These are phyloP conservation scores for Apis dorsata DNA, from an alignment of 1,140 invertebrate species.

Conservation along the genomic window DNA sequence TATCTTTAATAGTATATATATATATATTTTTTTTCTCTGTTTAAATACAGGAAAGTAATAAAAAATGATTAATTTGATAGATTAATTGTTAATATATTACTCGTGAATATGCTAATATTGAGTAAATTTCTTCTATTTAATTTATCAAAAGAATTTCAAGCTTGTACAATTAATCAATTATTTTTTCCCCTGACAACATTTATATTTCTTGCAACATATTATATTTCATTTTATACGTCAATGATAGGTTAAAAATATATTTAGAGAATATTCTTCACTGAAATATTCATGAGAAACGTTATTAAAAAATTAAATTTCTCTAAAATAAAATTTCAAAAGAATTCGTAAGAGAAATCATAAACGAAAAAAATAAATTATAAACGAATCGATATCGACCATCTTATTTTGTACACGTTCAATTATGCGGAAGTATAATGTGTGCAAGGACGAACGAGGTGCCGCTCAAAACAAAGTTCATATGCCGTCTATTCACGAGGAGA, in stretches of 20 bases:
- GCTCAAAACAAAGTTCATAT: conserved; percentile 4
- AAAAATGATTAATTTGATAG: not conserved
- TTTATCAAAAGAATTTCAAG: too few relatives aligned
- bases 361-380: not conserved
- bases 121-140: not conserved
- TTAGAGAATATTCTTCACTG: not conserved
- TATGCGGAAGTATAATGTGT: not conserved
- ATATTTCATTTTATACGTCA: too few relatives aligned
- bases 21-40: not conserved
- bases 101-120: not conserved
- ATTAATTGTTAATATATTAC: not conserved
- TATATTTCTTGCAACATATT: too few relatives aligned
- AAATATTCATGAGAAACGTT: not conserved
- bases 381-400: too few relatives aligned
- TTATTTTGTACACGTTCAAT: too few relatives aligned
- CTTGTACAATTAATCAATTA: too few relatives aligned
- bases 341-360: too few relatives aligned
- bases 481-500: conserved; percentile 15
- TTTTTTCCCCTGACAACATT: too few relatives aligned
- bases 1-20: too few relatives aligned
- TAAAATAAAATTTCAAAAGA: not conserved
- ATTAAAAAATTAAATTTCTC: not conserved
- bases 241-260: too few relatives aligned
- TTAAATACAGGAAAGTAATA: not conserved
- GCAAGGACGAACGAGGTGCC: conserved; percentile 30